Percentiles rank a stretch among this genome's conserved stretches.
Conservation (phyloP, 2,113 vertebrate genomes). For the Rhinoptilus africanus region DNA sequence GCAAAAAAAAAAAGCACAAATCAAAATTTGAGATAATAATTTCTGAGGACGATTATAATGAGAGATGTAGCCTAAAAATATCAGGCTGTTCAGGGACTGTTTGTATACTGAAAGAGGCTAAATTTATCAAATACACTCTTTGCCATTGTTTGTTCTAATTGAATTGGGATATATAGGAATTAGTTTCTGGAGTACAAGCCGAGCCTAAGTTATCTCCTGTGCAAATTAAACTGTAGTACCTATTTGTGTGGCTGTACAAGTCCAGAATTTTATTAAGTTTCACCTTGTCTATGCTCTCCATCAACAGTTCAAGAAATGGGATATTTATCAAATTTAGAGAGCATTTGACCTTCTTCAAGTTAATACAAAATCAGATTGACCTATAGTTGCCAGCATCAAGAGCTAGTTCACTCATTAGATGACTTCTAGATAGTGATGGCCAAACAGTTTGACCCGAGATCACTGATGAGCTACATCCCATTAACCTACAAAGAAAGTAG, state of each 20-base stretch:
- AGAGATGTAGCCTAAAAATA: not conserved
- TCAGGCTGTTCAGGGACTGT: not conserved
- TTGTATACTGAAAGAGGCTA: not conserved
- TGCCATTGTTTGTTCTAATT: not conserved
- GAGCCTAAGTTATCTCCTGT: not conserved
- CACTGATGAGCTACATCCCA: constrained; percentile 47
- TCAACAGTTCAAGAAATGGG: constrained; percentile 55
- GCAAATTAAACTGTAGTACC: constrained; percentile 15
- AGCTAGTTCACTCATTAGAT: constrained; percentile 57
- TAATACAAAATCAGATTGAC: constrained; percentile 62
- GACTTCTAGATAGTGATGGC: constrained; percentile 19
- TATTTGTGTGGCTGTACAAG: not conserved
- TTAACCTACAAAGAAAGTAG: constrained; percentile 37
- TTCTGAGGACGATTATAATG: not conserved
- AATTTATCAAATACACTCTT: not conserved
- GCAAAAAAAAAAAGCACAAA: not conserved
- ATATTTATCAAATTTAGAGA: constrained; percentile 64
- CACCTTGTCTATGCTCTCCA: constrained; percentile 29
- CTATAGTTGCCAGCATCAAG: constrained; percentile 33
- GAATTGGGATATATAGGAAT: not conserved
- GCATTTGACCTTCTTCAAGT: constrained; percentile 55
- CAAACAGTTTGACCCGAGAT: constrained; percentile 14
- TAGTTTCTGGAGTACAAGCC: not conserved
- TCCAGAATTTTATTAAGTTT: constrained; percentile 1
- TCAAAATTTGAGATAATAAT: not conserved